phyloP scores from a whole-genome alignment of 2,113 vertebrate species.

The Sprattus sprattus region DNA sequence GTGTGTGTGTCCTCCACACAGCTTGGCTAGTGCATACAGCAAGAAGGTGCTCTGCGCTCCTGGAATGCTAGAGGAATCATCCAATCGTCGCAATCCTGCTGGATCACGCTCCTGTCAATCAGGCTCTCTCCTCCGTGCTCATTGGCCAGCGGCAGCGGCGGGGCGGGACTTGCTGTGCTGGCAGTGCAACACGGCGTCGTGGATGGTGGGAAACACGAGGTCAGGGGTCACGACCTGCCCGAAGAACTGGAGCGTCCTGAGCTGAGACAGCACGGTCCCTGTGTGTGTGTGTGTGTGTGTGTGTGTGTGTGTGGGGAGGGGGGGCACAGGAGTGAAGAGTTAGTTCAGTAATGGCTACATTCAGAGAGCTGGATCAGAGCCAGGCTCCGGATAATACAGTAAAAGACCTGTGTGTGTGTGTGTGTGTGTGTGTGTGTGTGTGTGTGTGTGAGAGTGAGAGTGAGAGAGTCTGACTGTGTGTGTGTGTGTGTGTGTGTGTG shows the following conservation, averaged over 20 bases:
- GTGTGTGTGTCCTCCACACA: no score
- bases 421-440: no score
- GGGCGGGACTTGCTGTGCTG: no score
- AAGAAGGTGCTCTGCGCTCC: background rate
- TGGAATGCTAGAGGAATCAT: background rate
- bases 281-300: no score
- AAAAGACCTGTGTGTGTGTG: no score
- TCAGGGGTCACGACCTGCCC: conserved; percentile 64
- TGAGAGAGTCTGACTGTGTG: no score
- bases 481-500: no score
- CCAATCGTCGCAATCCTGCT: background rate
- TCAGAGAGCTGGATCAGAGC: no score
- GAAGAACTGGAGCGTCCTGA: conserved; percentile 84
- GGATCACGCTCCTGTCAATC: background rate
- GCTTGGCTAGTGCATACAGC: background rate
- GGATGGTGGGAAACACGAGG: conserved; percentile 83
- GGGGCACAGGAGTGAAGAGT: background rate
- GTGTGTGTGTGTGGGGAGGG: no score
- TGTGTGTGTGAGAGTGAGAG: no score
- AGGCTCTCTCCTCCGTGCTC: background rate
- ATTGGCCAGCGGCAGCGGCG: background rate
- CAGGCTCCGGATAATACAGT: no score
- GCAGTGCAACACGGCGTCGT: conserved; percentile 86
- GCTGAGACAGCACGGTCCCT: conserved; percentile 80
- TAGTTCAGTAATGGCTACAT: no score